phyloP scores from a whole-genome alignment of 2,888 invertebrate genomes.

The Stictocephala bisonia region DNA sequence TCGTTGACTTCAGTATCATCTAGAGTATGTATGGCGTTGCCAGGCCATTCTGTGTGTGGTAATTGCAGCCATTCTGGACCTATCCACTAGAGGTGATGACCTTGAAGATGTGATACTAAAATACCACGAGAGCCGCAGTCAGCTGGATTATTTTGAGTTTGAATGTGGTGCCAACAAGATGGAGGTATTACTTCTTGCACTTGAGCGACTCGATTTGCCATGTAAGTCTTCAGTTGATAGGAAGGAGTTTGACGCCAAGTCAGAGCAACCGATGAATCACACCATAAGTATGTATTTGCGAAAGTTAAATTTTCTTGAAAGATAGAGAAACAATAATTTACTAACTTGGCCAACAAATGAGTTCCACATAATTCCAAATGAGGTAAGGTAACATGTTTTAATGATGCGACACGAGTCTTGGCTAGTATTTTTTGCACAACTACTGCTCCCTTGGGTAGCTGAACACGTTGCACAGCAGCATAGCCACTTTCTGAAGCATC shows the following conservation, averaged over 20 bases:
- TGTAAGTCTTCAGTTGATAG: conserved; percentile 8
- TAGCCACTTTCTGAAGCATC: conserved; percentile 44
- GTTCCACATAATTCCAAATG: background rate
- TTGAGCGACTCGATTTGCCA: conserved; percentile 34
- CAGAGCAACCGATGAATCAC: conserved; percentile 20
- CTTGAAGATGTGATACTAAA: conserved; percentile 2
- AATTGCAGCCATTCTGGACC: conserved; percentile 48
- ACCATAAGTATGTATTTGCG: background rate
- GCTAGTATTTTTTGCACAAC: background rate
- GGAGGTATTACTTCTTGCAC: conserved; percentile 32
- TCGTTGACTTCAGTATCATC: background rate
- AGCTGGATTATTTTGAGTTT: conserved; percentile 59
- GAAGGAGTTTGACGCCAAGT: conserved; percentile 15
- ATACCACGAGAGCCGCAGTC: conserved; percentile 57
- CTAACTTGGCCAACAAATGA: background rate
- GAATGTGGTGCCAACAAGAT: conserved; percentile 36
- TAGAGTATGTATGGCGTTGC: background rate
- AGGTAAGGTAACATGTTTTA: background rate
- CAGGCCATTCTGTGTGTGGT: background rate
- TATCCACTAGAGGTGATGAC: conserved; percentile 45
- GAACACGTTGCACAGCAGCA: background rate
- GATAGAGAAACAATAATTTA: background rate
- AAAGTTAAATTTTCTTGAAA: background rate
- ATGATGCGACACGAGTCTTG: background rate
- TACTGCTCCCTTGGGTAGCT: background rate